phyloP scores from a whole-genome alignment of 2,113 vertebrate genomes.

The Potamarius usumacintae region DNA sequence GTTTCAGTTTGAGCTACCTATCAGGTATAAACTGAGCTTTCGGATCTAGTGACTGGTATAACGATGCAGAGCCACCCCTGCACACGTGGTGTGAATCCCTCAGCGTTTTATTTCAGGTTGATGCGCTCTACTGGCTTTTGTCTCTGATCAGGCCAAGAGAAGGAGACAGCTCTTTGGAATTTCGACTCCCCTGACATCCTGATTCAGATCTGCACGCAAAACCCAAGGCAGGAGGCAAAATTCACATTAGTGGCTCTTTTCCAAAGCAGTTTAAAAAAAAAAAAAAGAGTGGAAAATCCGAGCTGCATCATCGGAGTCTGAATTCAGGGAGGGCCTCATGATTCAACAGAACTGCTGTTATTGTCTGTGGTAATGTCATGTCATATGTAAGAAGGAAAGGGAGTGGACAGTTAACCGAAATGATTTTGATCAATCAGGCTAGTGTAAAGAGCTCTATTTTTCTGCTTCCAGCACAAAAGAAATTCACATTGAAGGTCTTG shows the following conservation, averaged over 20 bases:
- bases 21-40: not conserved
- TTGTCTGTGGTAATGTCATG: not conserved
- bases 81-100: not conserved
- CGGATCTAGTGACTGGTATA: not conserved
- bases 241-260: not conserved
- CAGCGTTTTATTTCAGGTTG: not conserved
- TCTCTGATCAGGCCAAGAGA: not conserved
- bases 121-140: slow-evolving; percentile 17
- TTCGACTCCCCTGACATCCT: not conserved
- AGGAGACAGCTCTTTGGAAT: slow-evolving; percentile 23
- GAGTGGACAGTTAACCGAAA: not conserved
- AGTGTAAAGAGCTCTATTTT: slow-evolving; percentile 15
- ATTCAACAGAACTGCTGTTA: not conserved
- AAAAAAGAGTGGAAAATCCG: not conserved
- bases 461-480: not conserved
- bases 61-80: not conserved
- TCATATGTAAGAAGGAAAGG: too few species aligned
- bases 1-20: not conserved
- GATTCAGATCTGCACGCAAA: slow-evolving; percentile 12
- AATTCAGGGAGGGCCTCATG: not conserved
- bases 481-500: not conserved
- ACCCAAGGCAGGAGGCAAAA: not conserved
- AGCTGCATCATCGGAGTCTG: not conserved
- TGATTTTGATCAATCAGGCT: slow-evolving; percentile 3
- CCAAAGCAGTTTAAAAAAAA: too few species aligned